Conservation (phyloP, 2,113 vertebrate species). For the Oceanodroma tethys region DNA sequence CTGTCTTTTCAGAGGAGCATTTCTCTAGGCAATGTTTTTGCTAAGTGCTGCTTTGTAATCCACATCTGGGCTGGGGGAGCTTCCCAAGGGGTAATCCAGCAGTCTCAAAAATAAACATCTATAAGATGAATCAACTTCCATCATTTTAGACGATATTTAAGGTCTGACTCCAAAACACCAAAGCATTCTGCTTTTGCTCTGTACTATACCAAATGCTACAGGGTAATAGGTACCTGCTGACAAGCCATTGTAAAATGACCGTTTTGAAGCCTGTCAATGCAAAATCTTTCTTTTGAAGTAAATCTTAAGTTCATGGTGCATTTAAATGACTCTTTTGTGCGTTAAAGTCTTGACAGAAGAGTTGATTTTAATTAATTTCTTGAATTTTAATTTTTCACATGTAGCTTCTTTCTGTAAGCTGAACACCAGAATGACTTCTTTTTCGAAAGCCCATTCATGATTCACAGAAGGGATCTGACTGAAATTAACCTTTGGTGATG, state of each 20-base stretch:
- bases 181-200: neutral
- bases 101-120: neutral
- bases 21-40: neutral
- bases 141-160: neutral
- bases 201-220: no score
- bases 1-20: neutral
- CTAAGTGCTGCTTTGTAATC: neutral
- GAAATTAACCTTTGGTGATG: neutral
- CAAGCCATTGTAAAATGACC: neutral
- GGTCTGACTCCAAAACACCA: neutral
- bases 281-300: neutral
- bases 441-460: neutral
- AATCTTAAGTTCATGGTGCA: neutral
- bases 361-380: neutral
- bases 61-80: neutral
- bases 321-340: neutral
- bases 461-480: neutral
- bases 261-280: neutral
- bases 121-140: rapidly evolving
- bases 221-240: no score
- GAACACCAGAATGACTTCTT: neutral
- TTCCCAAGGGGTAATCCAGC: neutral
- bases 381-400: neutral
- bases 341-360: neutral
- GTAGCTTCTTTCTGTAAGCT: neutral